These are phyloP conservation scores for Alcis repandata DNA, from an alignment of 2,888 invertebrate species.

Conservation along the genomic window DNA sequence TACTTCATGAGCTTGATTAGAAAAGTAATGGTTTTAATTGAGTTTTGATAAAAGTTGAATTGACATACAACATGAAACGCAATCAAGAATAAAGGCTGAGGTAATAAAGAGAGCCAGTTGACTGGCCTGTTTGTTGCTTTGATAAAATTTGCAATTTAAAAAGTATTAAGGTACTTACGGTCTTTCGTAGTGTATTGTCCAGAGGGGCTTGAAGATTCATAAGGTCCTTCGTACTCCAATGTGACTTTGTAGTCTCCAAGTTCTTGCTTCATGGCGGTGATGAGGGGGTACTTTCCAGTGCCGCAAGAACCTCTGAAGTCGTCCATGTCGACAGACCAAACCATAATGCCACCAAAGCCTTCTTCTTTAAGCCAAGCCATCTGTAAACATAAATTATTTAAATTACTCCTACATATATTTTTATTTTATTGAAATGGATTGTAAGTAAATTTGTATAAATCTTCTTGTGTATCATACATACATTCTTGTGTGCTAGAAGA, in stretches of 20 bases:
- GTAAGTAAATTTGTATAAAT: too few relatives aligned
- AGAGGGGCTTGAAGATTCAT: slow-evolving; percentile 89
- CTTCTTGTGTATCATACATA: too few relatives aligned
- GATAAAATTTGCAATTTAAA: neutral
- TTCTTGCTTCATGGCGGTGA: slow-evolving; percentile 95
- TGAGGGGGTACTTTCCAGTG: slow-evolving; percentile 95
- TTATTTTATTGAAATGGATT: too few relatives aligned
- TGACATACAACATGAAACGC: too few relatives aligned
- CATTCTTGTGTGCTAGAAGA: too few relatives aligned
- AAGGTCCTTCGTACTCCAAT: slow-evolving; percentile 95
- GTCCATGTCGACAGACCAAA: slow-evolving; percentile 98
- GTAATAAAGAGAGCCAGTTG: too few relatives aligned
- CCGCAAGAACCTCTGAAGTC: slow-evolving; percentile 97
- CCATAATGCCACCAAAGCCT: slow-evolving; percentile 98
- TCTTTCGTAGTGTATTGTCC: slow-evolving; percentile 95
- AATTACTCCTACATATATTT: neutral
- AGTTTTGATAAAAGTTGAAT: too few relatives aligned
- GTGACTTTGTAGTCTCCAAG: slow-evolving; percentile 93
- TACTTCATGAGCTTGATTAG: slow-evolving; percentile 92
- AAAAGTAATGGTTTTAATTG: too few relatives aligned
- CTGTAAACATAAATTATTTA: slow-evolving; percentile 74
- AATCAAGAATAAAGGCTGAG: too few relatives aligned
- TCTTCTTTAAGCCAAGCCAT: slow-evolving; percentile 97
- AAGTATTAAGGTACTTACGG: slow-evolving; percentile 88
- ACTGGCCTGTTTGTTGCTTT: too few relatives aligned